Base-by-base conservation (phyloP, 2,797 vertebrate genomes). In the Limnodromus scolopaceus region DNA sequence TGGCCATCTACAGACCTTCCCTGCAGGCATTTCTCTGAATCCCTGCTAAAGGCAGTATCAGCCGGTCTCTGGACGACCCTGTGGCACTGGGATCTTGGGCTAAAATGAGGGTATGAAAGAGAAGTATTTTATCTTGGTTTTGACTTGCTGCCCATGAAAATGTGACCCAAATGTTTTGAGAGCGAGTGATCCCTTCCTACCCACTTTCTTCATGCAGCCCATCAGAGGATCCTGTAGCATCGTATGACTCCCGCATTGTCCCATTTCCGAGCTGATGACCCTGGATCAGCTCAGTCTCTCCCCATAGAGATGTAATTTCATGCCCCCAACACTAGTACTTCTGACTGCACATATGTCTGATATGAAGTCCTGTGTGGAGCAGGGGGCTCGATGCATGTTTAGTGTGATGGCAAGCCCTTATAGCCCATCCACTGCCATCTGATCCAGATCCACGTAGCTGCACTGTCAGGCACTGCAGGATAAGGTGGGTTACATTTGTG, bases 161-260 rank as follows among this genome's bases (percentile, higher is more conserved):
- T 46, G 17, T 66, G 48, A 38, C 66, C 74, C 2, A 23, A 32
- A 27, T 43, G 25, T 64, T 68, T 79, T 57, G 64, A 16, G 41
- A 17, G 38, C 12, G 30, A 83, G 9, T 70, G 74, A 41, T 68
- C 22, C 38, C 14, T 68, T 53, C 63, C 34, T 7, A 43, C 45
- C 19, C 39, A 22, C 36, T 75, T 75, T n/a, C 61, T 64, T 39
- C 55, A 9, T 4, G n/a, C 0, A 0, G 6, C 76, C 89, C 70
- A 48, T 12, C 30, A 43, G 66, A 48, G 30, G 30, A 48, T 60
- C 4, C 1, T 7, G 23, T 13, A 38, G 43, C 39, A 54, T 38
- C 0, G 0, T 24, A 54, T 0, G 0, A 9, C 18, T 3, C 16
- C 15, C 9, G n/a, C 48, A 6, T 51, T n/a, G 28, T 17, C 55